phyloP scores from a whole-genome alignment of 1,140 invertebrate genomes.

The Phthorimaea operculella region DNA sequence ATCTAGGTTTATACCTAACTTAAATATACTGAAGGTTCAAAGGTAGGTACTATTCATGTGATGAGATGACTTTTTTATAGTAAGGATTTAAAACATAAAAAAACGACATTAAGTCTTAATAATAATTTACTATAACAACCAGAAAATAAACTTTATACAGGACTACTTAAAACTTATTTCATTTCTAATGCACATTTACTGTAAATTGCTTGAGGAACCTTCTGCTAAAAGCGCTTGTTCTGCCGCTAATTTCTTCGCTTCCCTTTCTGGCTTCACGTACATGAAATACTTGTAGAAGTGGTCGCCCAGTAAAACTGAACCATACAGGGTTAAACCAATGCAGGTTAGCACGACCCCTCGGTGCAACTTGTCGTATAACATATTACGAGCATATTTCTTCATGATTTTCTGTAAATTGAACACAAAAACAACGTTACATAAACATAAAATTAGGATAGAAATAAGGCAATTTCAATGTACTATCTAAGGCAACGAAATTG shows the following conservation, averaged over 20 bases:
- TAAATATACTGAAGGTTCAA: no score
- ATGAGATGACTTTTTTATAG: no score
- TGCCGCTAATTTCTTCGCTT: conserved; percentile 51
- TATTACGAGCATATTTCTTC: conserved; percentile 54
- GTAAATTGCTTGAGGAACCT: conserved; percentile 59
- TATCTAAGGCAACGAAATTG: no score
- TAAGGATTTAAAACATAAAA: no score
- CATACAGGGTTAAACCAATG: conserved; percentile 64
- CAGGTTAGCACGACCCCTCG: conserved; percentile 64
- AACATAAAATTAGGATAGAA: no score
- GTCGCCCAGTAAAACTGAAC: conserved; percentile 49
- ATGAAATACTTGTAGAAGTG: conserved; percentile 63
- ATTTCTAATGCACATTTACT: conserved; percentile 16
- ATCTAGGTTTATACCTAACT: no score
- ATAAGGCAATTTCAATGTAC: no score
- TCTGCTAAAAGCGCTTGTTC: conserved; percentile 61
- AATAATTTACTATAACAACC: neutral
- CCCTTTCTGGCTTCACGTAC: conserved; percentile 55
- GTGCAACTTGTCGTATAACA: conserved; percentile 63
- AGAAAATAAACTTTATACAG: neutral
- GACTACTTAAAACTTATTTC: neutral
- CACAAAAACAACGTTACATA: no score
- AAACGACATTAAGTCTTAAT: no score
- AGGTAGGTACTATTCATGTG: no score
- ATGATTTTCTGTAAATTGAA: conserved; percentile 42